Percentiles rank a stretch among this genome's conserved stretches.
These are phyloP conservation scores for Festucalex cinctus DNA, from an alignment of 2,113 vertebrate species.

Conservation along the genomic window DNA sequence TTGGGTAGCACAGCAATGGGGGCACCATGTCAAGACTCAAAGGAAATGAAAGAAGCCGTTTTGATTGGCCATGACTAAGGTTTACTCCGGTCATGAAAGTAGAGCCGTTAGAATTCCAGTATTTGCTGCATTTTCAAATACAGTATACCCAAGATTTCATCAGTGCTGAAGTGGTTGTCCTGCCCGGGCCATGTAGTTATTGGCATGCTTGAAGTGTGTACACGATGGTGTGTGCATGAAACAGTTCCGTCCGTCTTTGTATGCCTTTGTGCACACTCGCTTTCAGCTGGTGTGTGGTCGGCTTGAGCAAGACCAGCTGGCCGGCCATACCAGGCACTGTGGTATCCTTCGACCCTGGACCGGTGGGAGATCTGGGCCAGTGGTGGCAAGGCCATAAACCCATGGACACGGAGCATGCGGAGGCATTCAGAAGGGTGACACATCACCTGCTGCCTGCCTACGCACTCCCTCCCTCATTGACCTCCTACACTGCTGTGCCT, in stretches of 20 bases:
- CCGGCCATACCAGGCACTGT: slow-evolving; percentile 53
- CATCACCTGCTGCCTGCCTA: slow-evolving; percentile 59
- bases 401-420: slow-evolving; percentile 64
- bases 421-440: slow-evolving; percentile 61
- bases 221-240: background rate
- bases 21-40: too few species aligned
- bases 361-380: slow-evolving; percentile 48
- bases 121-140: slow-evolving; percentile 14
- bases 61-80: too few species aligned
- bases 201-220: slow-evolving; percentile 32
- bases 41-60: too few species aligned
- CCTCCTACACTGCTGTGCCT: slow-evolving; percentile 39
- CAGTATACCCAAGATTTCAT: slow-evolving; percentile 11
- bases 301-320: slow-evolving; percentile 61
- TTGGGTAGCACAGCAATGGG: too few species aligned
- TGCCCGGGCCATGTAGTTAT: slow-evolving; percentile 31
- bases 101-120: too few species aligned
- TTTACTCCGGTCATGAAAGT: too few species aligned
- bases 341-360: slow-evolving; percentile 42
- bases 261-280: slow-evolving; percentile 8
- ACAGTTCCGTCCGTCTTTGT: background rate
- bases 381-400: slow-evolving; percentile 60
- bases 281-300: slow-evolving; percentile 50
- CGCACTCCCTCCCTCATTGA: slow-evolving; percentile 34
- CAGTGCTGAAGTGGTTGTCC: slow-evolving; percentile 28